Percentiles rank a stretch among this genome's conserved stretches.
Evolutionary conservation across 2,113 vertebrate genomes (phyloP).

Genomic region (Anoura caudifer): DNA sequence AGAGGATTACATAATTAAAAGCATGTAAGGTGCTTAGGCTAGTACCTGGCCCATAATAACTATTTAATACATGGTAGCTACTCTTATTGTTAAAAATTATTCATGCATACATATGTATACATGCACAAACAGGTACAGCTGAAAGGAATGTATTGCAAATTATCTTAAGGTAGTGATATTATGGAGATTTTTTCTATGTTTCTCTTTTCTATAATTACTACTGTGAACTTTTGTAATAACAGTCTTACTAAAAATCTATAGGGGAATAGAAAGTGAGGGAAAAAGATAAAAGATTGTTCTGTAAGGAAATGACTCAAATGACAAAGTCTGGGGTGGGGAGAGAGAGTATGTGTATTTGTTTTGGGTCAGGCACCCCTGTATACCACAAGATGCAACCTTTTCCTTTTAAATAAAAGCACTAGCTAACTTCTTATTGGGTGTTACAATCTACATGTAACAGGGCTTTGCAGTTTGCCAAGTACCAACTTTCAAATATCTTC

Average conservation of each 20-base stretch:
- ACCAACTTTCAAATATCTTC: not conserved
- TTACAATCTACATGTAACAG: not conserved
- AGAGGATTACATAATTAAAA: not conserved
- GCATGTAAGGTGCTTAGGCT: not conserved
- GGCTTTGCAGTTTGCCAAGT: not conserved
- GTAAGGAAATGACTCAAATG: not conserved
- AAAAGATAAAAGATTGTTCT: accelerated
- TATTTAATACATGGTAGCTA: not conserved
- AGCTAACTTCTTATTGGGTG: not conserved
- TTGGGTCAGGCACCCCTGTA: not conserved
- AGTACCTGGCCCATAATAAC: not conserved
- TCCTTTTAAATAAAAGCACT: not conserved
- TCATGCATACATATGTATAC: not conserved
- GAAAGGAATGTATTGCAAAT: not conserved
- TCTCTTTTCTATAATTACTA: not conserved
- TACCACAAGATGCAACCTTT: not conserved
- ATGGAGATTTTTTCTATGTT: not conserved
- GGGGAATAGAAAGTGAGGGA: not conserved
- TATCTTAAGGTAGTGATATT: not conserved
- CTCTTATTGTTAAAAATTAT: not conserved
- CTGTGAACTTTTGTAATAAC: not conserved
- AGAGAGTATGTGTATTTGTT: not conserved
- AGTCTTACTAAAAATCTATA: not conserved
- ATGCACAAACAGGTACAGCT: not conserved
- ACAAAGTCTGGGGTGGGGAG: not conserved